Evolutionary conservation across 2,113 vertebrate species (phyloP), one percentile per base, ranked within the genome.

Genomic region (Crotalus viridis): DNA sequence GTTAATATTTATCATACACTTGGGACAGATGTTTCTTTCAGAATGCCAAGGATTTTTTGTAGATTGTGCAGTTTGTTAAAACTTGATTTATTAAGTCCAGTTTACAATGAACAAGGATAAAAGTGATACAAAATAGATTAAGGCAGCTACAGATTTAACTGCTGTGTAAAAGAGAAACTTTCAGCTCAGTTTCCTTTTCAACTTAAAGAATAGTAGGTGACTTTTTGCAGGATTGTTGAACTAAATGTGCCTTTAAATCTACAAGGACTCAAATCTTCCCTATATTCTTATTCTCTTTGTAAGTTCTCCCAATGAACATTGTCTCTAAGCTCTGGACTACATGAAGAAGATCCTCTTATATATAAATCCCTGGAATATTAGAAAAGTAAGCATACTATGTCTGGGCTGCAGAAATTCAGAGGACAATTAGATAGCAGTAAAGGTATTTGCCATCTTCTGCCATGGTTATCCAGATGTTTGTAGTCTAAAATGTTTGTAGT

Each of bases 1-100:
- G 93, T 93, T 92, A 22, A 90, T 54, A 91, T 91, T 88, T 64
- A 94, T 54, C 13, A 94, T 86, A 86, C 3, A 10, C 46, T 86
- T 48, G 5, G 85, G 8, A 48, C 10, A 86, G 85, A 46, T 51
- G 26, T 86, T 26, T 86, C 85, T 86, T 86, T 46, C 4, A 48
- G 46, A 51, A 87, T 87, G 26, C 39, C 46, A 48, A 87, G 21
- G 10, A 46, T 51, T 48, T 87, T 87, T 28, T 87, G 46, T 51
- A 87, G 15, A 33, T 28, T 59, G 3, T 89, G 22, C 19, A 56
- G 22, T 43, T 81, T 43, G 74, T 43, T 43, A 81, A 81, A 81
- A 21, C 33, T 81, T 81, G 17, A 7, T 81, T 81, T 81, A 81
- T 9, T 43, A 81, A 43, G 17, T 43, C 33, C 17, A 81, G 17